Evolutionary conservation across 1,140 invertebrate genomes (phyloP).

Genomic region (Medauroidea extradentata): DNA sequence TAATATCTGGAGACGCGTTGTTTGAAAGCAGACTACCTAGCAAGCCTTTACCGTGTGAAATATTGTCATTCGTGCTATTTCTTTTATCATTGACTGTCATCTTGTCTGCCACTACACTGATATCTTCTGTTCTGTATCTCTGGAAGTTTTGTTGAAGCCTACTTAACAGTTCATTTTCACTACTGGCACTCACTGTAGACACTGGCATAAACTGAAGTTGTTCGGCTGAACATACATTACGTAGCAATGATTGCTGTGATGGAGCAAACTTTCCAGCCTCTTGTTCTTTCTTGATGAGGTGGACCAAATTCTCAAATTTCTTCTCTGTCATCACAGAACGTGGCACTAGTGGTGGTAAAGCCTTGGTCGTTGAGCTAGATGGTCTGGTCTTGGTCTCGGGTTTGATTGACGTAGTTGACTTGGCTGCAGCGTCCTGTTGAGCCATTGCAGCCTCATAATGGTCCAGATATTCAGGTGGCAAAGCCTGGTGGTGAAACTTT

Average conservation of each 20-base stretch:
- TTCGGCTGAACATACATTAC: not conserved
- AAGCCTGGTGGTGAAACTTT: constrained; percentile 75
- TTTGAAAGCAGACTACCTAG: not conserved
- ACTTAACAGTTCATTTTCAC: not conserved
- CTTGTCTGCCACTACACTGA: not conserved
- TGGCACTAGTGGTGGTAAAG: too few species aligned
- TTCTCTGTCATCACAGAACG: too few species aligned
- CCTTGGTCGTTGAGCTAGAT: constrained; percentile 23
- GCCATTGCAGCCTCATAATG: constrained; percentile 71
- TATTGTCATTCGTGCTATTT: not conserved
- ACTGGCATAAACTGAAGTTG: not conserved
- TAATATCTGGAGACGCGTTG: not conserved
- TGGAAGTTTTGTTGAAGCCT: not conserved
- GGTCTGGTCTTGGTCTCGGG: constrained; percentile 36
- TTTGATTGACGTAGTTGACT: constrained; percentile 41
- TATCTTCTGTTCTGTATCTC: not conserved
- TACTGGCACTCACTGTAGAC: not conserved
- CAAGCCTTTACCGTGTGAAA: not conserved
- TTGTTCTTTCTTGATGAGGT: not conserved
- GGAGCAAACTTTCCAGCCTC: not conserved
- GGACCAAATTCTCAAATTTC: too few species aligned
- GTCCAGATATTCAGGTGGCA: constrained; percentile 72
- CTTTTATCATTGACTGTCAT: not conserved
- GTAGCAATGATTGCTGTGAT: too few species aligned
- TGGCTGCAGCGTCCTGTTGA: constrained; percentile 42